A percentile compares a stretch with the other conserved stretches of the same genome.
Conservation (phyloP, 2,797 vertebrate species). For the Oreochromis mossambicus region DNA sequence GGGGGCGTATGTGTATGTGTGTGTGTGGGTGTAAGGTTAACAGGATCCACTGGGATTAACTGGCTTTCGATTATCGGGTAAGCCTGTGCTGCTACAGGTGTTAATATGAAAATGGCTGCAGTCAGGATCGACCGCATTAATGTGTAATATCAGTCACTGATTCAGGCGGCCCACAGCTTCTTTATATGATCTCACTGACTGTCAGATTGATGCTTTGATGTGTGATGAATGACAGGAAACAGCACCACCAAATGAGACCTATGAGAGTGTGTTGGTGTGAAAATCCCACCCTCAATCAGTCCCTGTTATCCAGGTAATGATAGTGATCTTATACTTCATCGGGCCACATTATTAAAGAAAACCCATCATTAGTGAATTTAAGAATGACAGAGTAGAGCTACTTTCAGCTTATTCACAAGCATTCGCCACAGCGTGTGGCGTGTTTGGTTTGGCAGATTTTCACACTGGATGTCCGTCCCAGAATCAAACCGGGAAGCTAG, state of each 20-base stretch:
- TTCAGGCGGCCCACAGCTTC: neutral
- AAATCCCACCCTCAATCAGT: neutral
- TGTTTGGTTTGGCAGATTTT: neutral
- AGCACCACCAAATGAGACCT: neutral
- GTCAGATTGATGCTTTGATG: neutral
- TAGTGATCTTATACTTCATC: neutral
- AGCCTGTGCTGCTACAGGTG: conserved; percentile 18
- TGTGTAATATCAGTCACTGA: neutral
- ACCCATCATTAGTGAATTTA: neutral
- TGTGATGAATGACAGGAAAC: neutral
- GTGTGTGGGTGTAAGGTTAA: conserved; percentile 17
- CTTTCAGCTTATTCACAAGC: neutral
- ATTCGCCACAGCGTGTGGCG: neutral
- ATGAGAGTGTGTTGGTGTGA: neutral
- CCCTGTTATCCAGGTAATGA: neutral
- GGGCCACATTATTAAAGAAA: neutral
- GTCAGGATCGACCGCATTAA: neutral
- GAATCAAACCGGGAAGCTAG: neutral
- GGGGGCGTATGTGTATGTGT: neutral
- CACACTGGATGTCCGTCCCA: neutral
- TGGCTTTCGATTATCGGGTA: conserved; percentile 15
- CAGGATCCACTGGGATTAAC: conserved; percentile 56
- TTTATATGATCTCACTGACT: neutral
- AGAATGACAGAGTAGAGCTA: neutral
- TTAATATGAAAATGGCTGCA: conserved; percentile 19